Base-by-base conservation (phyloP, 2,888 invertebrate genomes). In the Marasmarcha lunaedactyla region DNA sequence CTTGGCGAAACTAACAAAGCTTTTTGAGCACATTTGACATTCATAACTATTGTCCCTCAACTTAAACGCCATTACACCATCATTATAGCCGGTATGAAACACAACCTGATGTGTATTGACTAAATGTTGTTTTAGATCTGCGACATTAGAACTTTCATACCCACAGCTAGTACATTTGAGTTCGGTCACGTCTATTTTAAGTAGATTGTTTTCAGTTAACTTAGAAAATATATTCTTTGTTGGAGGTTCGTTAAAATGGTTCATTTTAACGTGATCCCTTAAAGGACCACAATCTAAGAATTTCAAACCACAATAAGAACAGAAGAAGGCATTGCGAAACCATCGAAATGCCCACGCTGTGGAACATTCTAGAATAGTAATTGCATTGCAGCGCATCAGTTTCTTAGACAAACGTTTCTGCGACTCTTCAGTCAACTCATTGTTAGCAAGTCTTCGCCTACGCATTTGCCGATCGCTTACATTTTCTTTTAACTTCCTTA, bases 341-440 rank as follows among this genome's bases (percentile, higher is more conserved):
- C 77, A 83, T 35, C 81, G 60, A 40, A 83, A 83, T 0, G 83
- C 69, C 79, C 78, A 83, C 1, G 76, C 78, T 0, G 79, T 77
- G 1, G 81, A 77, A 52, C 48, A 63, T 60, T 78, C 71, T 15
- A 83, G 56, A 48, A 83, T 51, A 0, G 54, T 66, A 47, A 74
- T 49, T 1, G 83, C 78, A 42, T 83, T 81, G 40, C 71, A 57
- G 14, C 76, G 59, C 81, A 81, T 78, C 76, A 78, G 78, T 0
- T 76, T 77, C 56, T 73, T 79, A 1, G 68, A 60, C 33, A 79
- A 71, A 40, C 83, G 57, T 49, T 67, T 72, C 42, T 74, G 74
- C 0, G 78, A 77, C 46, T 72, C 74, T 46, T 76, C 74, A 1
- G 83, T 68, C 35, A 73, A 55, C 46, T 74, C 61, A 56, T 81